phyloP scores from a whole-genome alignment of 2,888 invertebrate species.

The Eilema sororculum region DNA sequence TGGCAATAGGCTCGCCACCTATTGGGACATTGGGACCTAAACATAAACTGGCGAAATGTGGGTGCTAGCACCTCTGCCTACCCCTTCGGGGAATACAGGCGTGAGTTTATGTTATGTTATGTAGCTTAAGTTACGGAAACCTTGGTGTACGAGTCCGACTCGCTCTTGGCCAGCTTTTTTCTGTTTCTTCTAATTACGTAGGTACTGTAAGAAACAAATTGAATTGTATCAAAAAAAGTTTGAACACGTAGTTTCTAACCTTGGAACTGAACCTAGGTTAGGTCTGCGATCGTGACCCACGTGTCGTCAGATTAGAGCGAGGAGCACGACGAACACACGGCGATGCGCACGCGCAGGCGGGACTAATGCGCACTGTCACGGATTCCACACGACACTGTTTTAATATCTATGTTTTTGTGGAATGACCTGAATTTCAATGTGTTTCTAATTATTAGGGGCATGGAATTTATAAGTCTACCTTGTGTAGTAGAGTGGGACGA shows the following conservation, averaged over 20 bases:
- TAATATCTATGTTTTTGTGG: not conserved
- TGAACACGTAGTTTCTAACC: not conserved
- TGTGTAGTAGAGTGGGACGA: too few relatives aligned
- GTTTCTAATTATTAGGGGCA: not conserved
- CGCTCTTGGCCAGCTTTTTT: too few relatives aligned
- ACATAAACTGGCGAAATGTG: too few relatives aligned
- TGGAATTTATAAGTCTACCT: not conserved
- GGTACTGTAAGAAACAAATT: not conserved
- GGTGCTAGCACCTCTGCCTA: too few relatives aligned
- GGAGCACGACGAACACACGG: slow-evolving; percentile 15
- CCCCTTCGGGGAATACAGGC: too few relatives aligned
- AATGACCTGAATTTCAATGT: not conserved
- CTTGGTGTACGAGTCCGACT: too few relatives aligned
- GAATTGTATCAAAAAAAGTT: not conserved
- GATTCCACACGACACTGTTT: slow-evolving; percentile 12
- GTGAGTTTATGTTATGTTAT: too few relatives aligned
- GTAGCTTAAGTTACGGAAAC: too few relatives aligned
- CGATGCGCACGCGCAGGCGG: slow-evolving; percentile 28
- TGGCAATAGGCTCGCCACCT: too few relatives aligned
- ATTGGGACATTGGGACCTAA: too few relatives aligned
- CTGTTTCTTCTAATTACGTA: too few relatives aligned
- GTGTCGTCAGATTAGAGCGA: slow-evolving; percentile 39
- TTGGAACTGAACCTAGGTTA: not conserved
- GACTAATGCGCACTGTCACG: slow-evolving; percentile 46
- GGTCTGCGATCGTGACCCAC: slow-evolving; percentile 41